Evolutionary conservation across 2,113 vertebrate species (phyloP).

Genomic region (Onychostruthus taczanowskii): DNA sequence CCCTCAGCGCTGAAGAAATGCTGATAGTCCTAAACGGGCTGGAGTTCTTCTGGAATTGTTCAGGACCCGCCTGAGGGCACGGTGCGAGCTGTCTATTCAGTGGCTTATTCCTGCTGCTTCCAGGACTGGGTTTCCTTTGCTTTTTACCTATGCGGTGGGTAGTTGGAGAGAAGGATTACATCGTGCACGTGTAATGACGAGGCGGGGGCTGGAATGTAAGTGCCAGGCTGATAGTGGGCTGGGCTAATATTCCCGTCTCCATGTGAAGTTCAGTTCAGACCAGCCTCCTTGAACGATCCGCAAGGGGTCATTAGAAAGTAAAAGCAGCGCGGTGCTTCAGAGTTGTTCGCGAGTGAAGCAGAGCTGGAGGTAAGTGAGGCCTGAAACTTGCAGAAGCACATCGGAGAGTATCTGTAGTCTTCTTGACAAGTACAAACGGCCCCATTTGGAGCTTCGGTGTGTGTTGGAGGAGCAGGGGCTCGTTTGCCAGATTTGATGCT

Average conservation of each 20-base stretch:
- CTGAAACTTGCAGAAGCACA: not conserved
- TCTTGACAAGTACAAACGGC: not conserved
- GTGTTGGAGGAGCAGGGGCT: not conserved
- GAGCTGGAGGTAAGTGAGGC: not conserved
- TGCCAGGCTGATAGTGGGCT: not conserved
- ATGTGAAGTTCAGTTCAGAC: not conserved
- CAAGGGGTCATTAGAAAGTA: not conserved
- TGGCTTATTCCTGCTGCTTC: not conserved
- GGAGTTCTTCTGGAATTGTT: not conserved
- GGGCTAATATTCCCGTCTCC: not conserved
- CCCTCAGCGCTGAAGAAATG: not conserved
- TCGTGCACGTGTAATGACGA: rapidly evolving
- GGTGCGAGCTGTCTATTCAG: not conserved
- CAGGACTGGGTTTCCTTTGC: not conserved
- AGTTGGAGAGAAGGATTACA: not conserved
- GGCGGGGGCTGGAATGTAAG: too few species aligned
- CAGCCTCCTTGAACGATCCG: not conserved
- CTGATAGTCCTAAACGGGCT: not conserved
- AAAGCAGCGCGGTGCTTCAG: not conserved
- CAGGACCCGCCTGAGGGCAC: not conserved
- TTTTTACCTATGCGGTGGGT: not conserved
- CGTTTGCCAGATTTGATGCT: not conserved
- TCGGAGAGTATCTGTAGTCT: not conserved
- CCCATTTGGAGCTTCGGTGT: not conserved
- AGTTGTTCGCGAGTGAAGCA: not conserved